A percentile compares a stretch with the other conserved stretches of the same genome.
Evolutionary conservation across 2,113 vertebrate species (phyloP).

Genomic region (Procavia capensis): DNA sequence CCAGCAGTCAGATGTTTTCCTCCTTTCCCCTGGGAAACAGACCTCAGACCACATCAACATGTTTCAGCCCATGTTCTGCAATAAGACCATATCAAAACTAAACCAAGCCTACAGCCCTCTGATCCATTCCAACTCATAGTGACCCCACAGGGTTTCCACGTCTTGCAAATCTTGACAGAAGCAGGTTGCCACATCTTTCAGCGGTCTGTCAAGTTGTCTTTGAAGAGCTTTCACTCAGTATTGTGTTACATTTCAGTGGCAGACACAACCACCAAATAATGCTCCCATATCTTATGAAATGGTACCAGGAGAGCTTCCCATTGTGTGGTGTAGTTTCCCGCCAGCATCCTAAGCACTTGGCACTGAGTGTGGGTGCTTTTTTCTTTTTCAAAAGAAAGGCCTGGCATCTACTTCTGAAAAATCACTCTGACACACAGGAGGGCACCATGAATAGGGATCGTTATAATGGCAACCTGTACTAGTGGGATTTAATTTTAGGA

Average conservation of each 20-base stretch:
- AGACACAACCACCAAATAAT: not conserved
- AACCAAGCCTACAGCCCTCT: too few species aligned
- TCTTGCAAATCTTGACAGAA: too few species aligned
- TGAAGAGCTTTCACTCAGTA: not conserved
- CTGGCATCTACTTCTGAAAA: too few species aligned
- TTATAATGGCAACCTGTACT: not conserved
- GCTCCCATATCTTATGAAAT: not conserved
- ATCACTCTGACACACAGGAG: not conserved
- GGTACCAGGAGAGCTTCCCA: not conserved
- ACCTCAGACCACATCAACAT: fast-evolving
- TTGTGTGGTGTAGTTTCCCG: not conserved
- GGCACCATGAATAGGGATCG: not conserved
- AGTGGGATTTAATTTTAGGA: not conserved
- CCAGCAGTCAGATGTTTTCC: not conserved
- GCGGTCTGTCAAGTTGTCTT: not conserved
- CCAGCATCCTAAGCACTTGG: not conserved
- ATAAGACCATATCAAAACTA: too few species aligned
- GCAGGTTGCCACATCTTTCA: too few species aligned
- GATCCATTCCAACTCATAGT: too few species aligned
- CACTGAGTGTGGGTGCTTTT: not conserved
- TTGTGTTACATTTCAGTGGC: not conserved
- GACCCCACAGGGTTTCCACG: too few species aligned
- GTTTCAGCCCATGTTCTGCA: not conserved
- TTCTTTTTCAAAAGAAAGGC: too few species aligned
- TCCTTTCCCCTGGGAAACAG: not conserved